phyloP scores from a whole-genome alignment of 2,888 invertebrate species.

The Pyralis farinalis region DNA sequence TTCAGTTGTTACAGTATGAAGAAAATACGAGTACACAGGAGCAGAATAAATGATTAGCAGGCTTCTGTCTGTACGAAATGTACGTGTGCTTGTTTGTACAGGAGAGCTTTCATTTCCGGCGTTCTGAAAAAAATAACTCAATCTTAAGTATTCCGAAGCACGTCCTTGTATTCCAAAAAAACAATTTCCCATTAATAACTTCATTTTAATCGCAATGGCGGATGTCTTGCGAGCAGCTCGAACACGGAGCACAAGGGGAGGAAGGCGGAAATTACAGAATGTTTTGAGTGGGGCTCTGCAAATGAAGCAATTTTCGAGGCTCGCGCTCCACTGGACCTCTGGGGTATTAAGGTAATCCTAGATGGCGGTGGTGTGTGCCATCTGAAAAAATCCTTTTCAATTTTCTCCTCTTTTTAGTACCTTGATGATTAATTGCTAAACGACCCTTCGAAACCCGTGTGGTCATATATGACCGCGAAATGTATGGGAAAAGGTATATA shows the following conservation, averaged over 20 bases:
- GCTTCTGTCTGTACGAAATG: no score
- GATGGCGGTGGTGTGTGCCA: conserved; percentile 18
- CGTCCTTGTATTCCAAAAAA: not conserved
- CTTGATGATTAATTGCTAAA: no score
- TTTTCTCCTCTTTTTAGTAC: no score
- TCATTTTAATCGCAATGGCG: not conserved
- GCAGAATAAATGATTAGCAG: no score
- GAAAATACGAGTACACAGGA: no score
- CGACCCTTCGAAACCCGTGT: no score
- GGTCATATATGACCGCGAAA: no score
- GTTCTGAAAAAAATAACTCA: not conserved
- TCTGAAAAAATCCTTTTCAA: no score
- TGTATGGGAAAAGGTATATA: no score
- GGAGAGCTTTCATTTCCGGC: no score
- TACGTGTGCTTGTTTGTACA: no score
- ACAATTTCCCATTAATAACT: conserved; percentile 2
- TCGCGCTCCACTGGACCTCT: conserved; percentile 24
- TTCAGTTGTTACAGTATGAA: no score
- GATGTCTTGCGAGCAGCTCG: not conserved
- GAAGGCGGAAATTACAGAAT: conserved; percentile 3
- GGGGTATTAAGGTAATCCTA: conserved; percentile 17
- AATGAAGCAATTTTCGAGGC: conserved; percentile 19
- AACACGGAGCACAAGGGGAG: not conserved
- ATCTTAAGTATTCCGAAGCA: not conserved
- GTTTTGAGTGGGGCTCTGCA: conserved; percentile 2